phyloP scores from a whole-genome alignment of 2,888 invertebrate genomes.

The Augiades crinisus region DNA sequence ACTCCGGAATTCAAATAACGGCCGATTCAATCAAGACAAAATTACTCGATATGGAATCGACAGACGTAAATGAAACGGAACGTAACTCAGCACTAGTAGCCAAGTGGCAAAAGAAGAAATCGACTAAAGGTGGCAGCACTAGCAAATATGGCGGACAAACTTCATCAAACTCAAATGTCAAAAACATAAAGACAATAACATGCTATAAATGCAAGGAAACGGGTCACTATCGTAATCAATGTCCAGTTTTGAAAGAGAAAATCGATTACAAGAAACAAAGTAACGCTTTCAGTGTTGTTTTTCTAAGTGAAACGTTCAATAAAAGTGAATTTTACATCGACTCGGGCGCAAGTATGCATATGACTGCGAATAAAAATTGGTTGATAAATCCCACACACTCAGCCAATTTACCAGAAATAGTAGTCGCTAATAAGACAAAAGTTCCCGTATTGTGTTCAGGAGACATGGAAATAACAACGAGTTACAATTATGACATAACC shows the following conservation, averaged over 20 bases:
- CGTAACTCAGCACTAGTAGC: neutral
- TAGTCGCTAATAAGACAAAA: slow-evolving; percentile 34
- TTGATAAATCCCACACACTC: too few species aligned
- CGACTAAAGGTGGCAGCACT: neutral
- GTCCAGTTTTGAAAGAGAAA: neutral
- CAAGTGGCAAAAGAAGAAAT: neutral
- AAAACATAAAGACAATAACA: slow-evolving; percentile 10
- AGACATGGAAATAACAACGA: neutral
- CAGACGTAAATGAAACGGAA: neutral
- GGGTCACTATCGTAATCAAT: slow-evolving; percentile 20
- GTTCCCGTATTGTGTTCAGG: slow-evolving; percentile 29
- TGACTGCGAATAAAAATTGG: slow-evolving; percentile 29
- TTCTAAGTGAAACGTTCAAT: slow-evolving; percentile 29
- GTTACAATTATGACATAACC: slow-evolving; percentile 17
- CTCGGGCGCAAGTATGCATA: slow-evolving; percentile 31
- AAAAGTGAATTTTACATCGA: slow-evolving; percentile 34
- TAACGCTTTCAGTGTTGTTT: slow-evolving; percentile 13
- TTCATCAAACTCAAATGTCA: neutral
- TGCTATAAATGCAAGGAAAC: slow-evolving; percentile 24
- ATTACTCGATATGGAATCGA: slow-evolving; percentile 20
- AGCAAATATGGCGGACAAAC: neutral
- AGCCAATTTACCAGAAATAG: slow-evolving; percentile 29
- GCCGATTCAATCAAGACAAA: slow-evolving; percentile 14
- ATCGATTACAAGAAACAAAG: neutral
- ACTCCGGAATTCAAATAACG: slow-evolving; percentile 9